Evolutionary conservation across 2,797 vertebrate genomes (phyloP).

Genomic region (Diceros bicornis): DNA sequence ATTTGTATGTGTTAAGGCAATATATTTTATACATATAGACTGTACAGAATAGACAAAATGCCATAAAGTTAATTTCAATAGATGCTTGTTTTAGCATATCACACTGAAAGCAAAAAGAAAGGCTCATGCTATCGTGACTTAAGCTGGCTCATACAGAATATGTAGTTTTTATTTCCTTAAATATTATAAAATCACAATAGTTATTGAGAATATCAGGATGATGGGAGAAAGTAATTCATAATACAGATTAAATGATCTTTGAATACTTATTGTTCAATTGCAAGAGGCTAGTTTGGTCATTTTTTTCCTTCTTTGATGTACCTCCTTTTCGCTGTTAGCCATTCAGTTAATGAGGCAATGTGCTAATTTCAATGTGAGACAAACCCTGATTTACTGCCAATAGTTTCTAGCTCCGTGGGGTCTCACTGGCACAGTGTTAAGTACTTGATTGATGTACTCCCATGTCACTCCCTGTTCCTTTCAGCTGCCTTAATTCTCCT

Average conservation of each 20-base stretch:
- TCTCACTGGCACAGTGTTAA: neutral
- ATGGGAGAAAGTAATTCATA: neutral
- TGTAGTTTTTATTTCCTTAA: neutral
- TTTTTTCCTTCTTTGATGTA: too few relatives aligned
- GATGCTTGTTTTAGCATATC: neutral
- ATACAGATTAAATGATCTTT: neutral
- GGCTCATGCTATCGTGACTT: neutral
- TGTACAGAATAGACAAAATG: neutral
- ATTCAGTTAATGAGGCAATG: neutral
- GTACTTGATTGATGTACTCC: slow-evolving; percentile 50
- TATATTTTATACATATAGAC: neutral
- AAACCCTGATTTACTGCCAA: neutral
- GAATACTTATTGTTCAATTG: neutral
- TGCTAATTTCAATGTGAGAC: neutral
- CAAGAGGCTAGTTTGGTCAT: neutral
- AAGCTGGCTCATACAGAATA: neutral
- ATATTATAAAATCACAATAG: neutral
- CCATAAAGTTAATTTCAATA: neutral
- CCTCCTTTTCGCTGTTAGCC: neutral
- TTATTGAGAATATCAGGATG: neutral
- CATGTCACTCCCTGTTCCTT: neutral
- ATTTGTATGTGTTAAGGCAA: neutral
- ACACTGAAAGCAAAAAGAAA: neutral
- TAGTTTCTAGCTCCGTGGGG: neutral
- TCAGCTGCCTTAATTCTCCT: neutral